A percentile compares a stretch with the other conserved stretches of the same genome.
Evolutionary conservation across 2,113 vertebrate genomes (phyloP).

Genomic region (Aphelocoma coerulescens): DNA sequence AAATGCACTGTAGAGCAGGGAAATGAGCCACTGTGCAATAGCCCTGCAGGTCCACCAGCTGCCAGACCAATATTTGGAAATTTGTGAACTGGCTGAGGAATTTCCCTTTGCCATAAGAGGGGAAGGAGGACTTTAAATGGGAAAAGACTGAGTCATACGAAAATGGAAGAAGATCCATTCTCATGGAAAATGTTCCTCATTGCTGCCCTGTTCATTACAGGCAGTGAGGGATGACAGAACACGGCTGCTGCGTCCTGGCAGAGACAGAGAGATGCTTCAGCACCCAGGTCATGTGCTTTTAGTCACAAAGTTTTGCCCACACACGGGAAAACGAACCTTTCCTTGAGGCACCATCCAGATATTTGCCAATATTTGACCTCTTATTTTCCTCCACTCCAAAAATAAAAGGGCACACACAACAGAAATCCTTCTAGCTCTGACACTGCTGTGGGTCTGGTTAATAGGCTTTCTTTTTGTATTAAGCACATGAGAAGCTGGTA

Average conservation of each 20-base stretch:
- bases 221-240: neutral
- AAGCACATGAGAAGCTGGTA: neutral
- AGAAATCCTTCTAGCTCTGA: neutral
- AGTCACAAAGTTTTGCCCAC: neutral
- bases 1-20: neutral
- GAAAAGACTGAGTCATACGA: neutral
- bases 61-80: neutral
- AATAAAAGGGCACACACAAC: neutral
- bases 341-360: neutral
- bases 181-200: neutral
- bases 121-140: neutral
- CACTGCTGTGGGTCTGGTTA: neutral
- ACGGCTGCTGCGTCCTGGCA: neutral
- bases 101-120: neutral
- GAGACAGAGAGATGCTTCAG: neutral
- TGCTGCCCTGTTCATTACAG: neutral
- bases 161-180: neutral
- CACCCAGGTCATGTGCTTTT: neutral
- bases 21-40: accelerated
- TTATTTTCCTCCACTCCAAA: neutral
- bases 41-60: accelerated
- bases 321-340: neutral
- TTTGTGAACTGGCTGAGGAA: neutral
- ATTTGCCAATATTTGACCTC: neutral
- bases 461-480: neutral